A percentile compares a stretch with the other conserved stretches of the same genome.
Conservation (phyloP, 2,888 invertebrate species). For the Tetragonisca angustula region DNA sequence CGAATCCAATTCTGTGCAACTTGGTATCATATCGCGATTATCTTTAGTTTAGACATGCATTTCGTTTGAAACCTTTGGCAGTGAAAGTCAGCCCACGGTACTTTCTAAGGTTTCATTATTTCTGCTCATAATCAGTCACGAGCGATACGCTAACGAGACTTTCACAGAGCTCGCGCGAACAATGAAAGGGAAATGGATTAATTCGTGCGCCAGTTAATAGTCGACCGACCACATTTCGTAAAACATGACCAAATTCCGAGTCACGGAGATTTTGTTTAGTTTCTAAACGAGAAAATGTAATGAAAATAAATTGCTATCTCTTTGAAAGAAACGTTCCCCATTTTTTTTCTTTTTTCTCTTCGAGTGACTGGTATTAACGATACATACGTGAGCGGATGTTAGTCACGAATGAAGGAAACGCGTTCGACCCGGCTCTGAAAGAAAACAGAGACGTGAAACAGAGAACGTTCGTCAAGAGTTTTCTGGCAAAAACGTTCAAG, state of each 20-base stretch:
- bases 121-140: constrained; percentile 5
- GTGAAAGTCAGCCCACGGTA: constrained; percentile 29
- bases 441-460: constrained; percentile 47
- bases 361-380: not conserved
- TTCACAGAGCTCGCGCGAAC: constrained; percentile 5
- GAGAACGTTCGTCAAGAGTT: not conserved
- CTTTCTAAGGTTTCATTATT: constrained; percentile 28
- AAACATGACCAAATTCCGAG: too few species aligned
- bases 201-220: not conserved
- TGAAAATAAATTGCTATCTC: constrained; percentile 14
- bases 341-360: not conserved
- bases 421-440: constrained; percentile 21
- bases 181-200: constrained; percentile 21
- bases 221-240: too few species aligned
- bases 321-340: not conserved
- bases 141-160: constrained; percentile 18
- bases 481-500: not conserved
- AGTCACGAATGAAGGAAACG: constrained; percentile 34
- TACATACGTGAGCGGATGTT: constrained; percentile 38
- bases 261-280: too few species aligned
- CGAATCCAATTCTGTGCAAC: constrained; percentile 17
- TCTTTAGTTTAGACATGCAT: constrained; percentile 14
- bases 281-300: not conserved
- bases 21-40: constrained; percentile 10
- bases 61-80: constrained; percentile 19